Evolutionary conservation across 2,113 vertebrate genomes (phyloP), one percentile per base, ranked within the genome.

Genomic region (Grantiella picta): DNA sequence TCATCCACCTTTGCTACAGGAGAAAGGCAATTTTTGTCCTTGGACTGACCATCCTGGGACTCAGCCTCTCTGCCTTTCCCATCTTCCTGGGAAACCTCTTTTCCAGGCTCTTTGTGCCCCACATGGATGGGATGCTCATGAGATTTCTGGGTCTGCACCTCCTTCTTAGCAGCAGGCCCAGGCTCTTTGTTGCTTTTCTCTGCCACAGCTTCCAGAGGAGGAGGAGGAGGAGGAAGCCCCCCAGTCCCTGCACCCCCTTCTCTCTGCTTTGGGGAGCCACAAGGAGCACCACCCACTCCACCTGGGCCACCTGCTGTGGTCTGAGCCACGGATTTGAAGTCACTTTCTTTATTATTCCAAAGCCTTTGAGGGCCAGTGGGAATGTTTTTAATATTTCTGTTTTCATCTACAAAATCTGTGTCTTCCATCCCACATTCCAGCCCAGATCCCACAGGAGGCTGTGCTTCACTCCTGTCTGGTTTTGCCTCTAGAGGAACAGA

Each of bases 321-420:
- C 53, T 53, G 59, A 54, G 50, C 15, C 4, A 20, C 1, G 20
- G 86, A 33, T 28, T 82, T 64, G 1, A 52, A 49, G 35, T 63
- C 29, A 15, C 11, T 9, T 25, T 86, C 54, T 40, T 87, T 54
- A 42, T 38, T 81, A 27, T 72, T 25, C 73, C 88, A 31, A 33
- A 65, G 75, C 38, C 49, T 31, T 12, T 19, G 72, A 42, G 85
- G 72, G 42, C n/a, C 79, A 12, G 15, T 1, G 27, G 97, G 96
- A 6, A 97, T 94, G 82, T 52, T 90, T n/a, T 92, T 97, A 50
- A 98, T 92, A n/a, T 98, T 98, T 57, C 97, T 98, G 92, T 98
- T 98, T 42, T 98, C 98, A 14, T 98, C 98, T 10, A 98, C 85
- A 15, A 88, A 60, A 21, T 80, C 92, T 24, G 35, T 33, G 59